These are phyloP conservation scores for Clarias batrachus DNA, from an alignment of 2,113 vertebrate species.

Conservation along the genomic window DNA sequence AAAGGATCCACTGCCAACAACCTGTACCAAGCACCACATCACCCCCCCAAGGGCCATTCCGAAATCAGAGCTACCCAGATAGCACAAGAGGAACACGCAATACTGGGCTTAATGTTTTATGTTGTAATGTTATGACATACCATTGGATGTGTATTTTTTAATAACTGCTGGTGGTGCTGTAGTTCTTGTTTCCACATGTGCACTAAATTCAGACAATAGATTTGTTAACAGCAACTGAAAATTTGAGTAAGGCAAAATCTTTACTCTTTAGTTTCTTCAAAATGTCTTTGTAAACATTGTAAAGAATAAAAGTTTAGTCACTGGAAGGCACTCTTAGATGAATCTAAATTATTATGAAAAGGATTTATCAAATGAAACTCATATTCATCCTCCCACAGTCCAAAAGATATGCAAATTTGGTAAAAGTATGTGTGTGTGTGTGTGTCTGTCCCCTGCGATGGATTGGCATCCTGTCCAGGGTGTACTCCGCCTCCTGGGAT, in stretches of 20 bases:
- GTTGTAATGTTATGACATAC: no score
- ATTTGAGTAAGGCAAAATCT: neutral
- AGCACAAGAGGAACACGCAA: no score
- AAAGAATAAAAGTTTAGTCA: neutral
- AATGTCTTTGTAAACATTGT: neutral
- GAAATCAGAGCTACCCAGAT: no score
- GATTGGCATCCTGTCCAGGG: no score
- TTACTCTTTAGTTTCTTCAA: slow-evolving; percentile 26
- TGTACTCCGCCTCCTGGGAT: no score
- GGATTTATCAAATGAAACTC: neutral
- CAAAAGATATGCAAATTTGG: no score
- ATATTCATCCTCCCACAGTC: neutral
- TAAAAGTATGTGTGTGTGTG: no score
- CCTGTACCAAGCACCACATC: no score
- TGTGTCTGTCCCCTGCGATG: no score
- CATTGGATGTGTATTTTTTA: neutral
- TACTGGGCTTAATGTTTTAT: no score
- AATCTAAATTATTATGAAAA: neutral
- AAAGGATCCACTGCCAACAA: no score
- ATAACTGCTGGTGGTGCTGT: neutral
- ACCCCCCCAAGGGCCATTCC: no score
- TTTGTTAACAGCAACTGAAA: neutral
- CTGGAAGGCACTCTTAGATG: neutral
- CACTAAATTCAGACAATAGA: neutral
- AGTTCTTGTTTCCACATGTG: neutral